Evolutionary conservation across 2,797 vertebrate species (phyloP).

Genomic region (Thripadectes ignobilis): DNA sequence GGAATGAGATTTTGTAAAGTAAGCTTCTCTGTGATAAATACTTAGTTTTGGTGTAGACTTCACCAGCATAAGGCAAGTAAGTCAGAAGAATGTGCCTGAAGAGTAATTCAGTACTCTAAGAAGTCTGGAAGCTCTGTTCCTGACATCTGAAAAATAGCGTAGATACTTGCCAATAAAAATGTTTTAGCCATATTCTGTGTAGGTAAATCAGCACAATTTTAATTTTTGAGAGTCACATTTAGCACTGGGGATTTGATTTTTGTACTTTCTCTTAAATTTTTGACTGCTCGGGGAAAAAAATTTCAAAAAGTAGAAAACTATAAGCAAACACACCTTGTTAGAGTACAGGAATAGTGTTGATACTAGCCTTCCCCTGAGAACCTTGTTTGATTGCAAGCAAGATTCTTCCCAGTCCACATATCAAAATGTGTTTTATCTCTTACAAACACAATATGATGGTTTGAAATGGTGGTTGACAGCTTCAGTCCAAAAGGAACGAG

Average conservation of each 20-base stretch:
- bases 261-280: conserved; percentile 21
- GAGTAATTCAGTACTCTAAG: not conserved
- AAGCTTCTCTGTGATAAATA: not conserved
- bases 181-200: not conserved
- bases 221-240: not conserved
- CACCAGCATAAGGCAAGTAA: not conserved
- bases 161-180: not conserved
- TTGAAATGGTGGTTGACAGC: not conserved
- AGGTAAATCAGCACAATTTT: not conserved
- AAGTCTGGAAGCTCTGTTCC: not conserved
- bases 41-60: not conserved
- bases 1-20: not conserved
- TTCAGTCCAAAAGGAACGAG: not conserved
- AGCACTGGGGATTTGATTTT: not conserved
- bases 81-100: not conserved
- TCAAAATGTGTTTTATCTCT: not conserved
- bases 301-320: not conserved
- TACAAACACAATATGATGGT: too few species aligned
- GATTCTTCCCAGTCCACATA: not conserved
- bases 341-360: not conserved
- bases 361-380: not conserved
- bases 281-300: not conserved
- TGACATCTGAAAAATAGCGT: not conserved
- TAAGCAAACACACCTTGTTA: not conserved
- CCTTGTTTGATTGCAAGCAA: not conserved